Conservation (phyloP, 2,888 invertebrate species). For the Phlogophora meticulosa region DNA sequence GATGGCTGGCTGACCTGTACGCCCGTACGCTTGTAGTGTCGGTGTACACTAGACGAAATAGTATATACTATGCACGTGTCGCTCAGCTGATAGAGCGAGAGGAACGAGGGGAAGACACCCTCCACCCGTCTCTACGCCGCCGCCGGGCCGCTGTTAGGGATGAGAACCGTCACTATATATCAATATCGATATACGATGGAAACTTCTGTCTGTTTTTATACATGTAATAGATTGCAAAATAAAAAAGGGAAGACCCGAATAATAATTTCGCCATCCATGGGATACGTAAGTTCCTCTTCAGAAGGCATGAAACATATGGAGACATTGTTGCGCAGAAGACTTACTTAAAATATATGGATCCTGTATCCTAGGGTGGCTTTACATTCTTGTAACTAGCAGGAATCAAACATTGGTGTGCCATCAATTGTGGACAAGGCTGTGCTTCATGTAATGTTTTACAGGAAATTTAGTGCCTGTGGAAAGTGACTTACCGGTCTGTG, state of each 20-base stretch:
- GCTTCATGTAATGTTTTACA: not conserved
- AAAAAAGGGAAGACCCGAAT: not conserved
- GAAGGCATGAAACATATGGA: not conserved
- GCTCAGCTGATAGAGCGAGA: conserved; percentile 88
- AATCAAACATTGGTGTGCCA: no score
- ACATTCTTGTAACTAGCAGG: not conserved
- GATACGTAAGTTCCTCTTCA: not conserved
- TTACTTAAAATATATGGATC: not conserved
- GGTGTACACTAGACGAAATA: conserved; percentile 82
- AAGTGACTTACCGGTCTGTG: no score
- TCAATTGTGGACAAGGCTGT: no score
- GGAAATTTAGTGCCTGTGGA: not conserved
- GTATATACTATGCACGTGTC: conserved; percentile 86
- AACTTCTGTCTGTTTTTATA: not conserved
- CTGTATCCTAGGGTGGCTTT: not conserved
- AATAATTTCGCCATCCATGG: not conserved
- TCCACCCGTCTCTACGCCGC: conserved; percentile 73
- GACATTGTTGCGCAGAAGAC: not conserved
- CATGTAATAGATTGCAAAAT: no score
- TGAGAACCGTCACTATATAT: conserved; percentile 44
- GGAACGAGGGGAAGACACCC: conserved; percentile 75
- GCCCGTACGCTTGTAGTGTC: conserved; percentile 52
- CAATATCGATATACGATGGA: conserved; percentile 52
- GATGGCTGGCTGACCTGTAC: conserved; percentile 55
- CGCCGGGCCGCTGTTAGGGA: conserved; percentile 54